Evolutionary conservation across 2,113 vertebrate species (phyloP).

Genomic region (Lepus timidus): DNA sequence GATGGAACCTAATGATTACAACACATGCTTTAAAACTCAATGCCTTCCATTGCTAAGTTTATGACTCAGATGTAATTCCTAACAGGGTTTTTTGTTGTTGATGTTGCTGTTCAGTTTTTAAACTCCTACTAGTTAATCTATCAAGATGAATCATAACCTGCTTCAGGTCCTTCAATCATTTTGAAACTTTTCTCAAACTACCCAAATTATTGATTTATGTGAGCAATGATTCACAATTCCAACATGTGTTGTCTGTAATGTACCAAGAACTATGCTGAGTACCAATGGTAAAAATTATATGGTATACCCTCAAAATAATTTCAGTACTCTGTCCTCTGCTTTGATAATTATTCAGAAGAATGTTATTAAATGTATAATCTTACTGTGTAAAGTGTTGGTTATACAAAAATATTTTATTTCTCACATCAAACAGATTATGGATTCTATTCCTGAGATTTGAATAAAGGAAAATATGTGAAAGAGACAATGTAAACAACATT

Average conservation of each 20-base stretch:
- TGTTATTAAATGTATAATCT: neutral
- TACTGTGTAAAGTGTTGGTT: neutral
- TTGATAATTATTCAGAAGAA: neutral
- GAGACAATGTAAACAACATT: neutral
- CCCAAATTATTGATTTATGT: constrained; percentile 3
- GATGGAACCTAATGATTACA: neutral
- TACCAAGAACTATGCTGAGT: neutral
- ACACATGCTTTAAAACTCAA: constrained; percentile 17
- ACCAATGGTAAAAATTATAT: neutral
- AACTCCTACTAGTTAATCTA: constrained; percentile 40
- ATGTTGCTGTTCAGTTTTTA: constrained; percentile 58
- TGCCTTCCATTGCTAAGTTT: neutral
- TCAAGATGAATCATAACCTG: constrained; percentile 33
- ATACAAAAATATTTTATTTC: constrained; percentile 17
- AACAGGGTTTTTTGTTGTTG: constrained; percentile 45
- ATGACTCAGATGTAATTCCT: constrained; percentile 60
- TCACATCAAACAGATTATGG: neutral
- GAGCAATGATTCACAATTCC: neutral
- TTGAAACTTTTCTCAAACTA: constrained; percentile 19
- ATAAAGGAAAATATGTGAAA: neutral
- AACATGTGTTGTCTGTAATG: neutral
- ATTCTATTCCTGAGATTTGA: constrained; percentile 1
- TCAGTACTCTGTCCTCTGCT: neutral
- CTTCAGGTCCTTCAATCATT: constrained; percentile 6
- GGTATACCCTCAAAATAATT: neutral